A percentile compares a stretch with the other conserved stretches of the same genome.
These are phyloP conservation scores for Gymnopithys bicolor DNA, from an alignment of 2,797 vertebrate genomes.

Conservation along the genomic window DNA sequence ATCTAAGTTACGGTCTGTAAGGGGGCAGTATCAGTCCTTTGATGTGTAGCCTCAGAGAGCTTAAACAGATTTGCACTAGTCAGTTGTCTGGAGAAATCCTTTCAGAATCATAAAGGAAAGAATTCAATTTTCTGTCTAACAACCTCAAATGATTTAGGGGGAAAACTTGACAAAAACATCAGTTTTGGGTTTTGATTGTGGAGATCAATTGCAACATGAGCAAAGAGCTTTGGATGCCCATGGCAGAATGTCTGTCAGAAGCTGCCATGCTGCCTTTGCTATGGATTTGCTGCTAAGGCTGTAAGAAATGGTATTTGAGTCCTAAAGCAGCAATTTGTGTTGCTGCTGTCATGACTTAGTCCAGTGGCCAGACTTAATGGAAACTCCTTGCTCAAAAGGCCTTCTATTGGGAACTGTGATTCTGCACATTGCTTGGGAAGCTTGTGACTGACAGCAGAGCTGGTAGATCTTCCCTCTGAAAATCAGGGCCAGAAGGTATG, in stretches of 20 bases:
- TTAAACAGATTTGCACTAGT: neutral
- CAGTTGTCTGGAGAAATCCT: neutral
- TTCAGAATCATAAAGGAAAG: neutral
- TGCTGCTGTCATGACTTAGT: fast-evolving
- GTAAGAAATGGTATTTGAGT: neutral
- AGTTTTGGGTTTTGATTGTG: neutral
- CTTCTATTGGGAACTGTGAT: neutral
- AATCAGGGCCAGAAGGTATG: fast-evolving
- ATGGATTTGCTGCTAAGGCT: neutral
- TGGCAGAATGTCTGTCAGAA: neutral
- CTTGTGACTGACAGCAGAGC: neutral
- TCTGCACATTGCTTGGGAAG: neutral
- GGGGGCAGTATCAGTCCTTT: neutral
- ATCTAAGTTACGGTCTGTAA: neutral
- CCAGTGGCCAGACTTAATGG: neutral
- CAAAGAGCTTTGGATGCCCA: neutral
- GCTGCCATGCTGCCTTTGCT: neutral
- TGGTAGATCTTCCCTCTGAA: neutral
- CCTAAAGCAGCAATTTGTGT: neutral
- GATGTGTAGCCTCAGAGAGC: neutral
- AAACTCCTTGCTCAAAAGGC: neutral
- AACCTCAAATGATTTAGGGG: neutral
- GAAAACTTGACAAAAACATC: neutral
- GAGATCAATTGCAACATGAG: neutral
- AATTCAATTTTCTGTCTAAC: neutral